Conservation (phyloP, 2,797 vertebrate species). For the Phoxinus dragarum region DNA sequence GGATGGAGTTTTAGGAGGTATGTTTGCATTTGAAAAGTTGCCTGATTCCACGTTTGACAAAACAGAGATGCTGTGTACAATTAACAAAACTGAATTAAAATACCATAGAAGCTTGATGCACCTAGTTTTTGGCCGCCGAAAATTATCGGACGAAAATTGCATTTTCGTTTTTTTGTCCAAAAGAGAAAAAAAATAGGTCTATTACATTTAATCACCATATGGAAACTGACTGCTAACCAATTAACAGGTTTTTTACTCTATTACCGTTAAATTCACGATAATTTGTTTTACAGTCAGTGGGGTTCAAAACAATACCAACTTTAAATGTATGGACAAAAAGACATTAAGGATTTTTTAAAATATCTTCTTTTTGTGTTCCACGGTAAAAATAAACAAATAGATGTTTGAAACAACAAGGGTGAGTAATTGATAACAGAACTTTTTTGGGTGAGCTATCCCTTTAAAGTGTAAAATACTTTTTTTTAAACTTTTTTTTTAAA, state of each 20-base stretch:
- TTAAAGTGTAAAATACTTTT: background rate
- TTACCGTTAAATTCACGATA: background rate
- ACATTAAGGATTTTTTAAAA: background rate
- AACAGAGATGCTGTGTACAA: too few relatives aligned
- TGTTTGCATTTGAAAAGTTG: too few relatives aligned
- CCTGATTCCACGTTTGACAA: too few relatives aligned
- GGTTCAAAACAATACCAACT: background rate
- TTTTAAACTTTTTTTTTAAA: background rate
- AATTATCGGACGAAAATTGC: too few relatives aligned
- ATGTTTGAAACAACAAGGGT: background rate
- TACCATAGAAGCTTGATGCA: too few relatives aligned
- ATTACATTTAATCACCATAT: background rate
- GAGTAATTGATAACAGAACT: background rate
- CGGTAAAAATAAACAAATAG: background rate
- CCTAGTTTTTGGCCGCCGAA: too few relatives aligned
- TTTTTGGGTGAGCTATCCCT: background rate
- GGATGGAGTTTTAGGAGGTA: too few relatives aligned
- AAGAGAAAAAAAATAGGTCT: background rate
- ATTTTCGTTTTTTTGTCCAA: too few relatives aligned
- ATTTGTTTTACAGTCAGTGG: background rate
- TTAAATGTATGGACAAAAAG: background rate
- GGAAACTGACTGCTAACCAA: background rate
- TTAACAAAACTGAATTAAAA: too few relatives aligned
- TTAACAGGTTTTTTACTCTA: background rate
- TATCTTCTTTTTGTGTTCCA: background rate